Evolutionary conservation across 53 echinoderm and acorn worm species (phyloP), one percentile per base, ranked within the genome.

Genomic region (Apostichopus leukothele): DNA sequence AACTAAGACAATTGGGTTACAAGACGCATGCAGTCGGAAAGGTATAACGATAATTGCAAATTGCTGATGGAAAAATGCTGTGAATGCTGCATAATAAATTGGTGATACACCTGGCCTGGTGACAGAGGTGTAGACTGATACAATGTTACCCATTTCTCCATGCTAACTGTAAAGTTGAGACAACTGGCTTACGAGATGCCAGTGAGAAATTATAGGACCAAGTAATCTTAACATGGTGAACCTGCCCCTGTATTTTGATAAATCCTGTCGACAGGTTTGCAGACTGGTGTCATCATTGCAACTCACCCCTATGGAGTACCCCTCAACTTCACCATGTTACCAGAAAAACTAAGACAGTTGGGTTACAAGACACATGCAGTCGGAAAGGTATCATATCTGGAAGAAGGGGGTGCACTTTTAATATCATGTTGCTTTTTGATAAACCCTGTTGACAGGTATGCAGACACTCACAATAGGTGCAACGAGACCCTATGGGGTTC

Each of bases 311-410:
- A 93, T 59, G 96, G 93, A 20, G 79, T 96, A 18, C 87, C 91
- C 5, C 90, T 93, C 11, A 96, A 96, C 83, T 94, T 94, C 86
- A 96, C 96, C 10, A 84, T 88, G 4, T 92, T 96, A 84, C 89
- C 96, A 16, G 86, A 94, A 26, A 81, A 89, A 5, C 94, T 96
- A 3, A 88, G 88, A 63, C 26, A 39, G 16, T 90, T 91, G 66
- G 94, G 94, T 5, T 96, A 94, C 85, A 55, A 84, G 67, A 96
- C 93, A 18, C 94, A 96, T 79, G 90, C 91, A 60, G 90, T 94
- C 5, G 94, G 94, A 6, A 95, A 95, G 90, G 95, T 93, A 88
- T 20, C 52, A 53, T 83, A 20, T 63, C 5, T 76, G 78, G 10
- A 50, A 10, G 50, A 22, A 27, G 50, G 10, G 39, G 39, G 39